phyloP scores from a whole-genome alignment of 2,113 vertebrate species.

The Nyctereutes procyonoides region DNA sequence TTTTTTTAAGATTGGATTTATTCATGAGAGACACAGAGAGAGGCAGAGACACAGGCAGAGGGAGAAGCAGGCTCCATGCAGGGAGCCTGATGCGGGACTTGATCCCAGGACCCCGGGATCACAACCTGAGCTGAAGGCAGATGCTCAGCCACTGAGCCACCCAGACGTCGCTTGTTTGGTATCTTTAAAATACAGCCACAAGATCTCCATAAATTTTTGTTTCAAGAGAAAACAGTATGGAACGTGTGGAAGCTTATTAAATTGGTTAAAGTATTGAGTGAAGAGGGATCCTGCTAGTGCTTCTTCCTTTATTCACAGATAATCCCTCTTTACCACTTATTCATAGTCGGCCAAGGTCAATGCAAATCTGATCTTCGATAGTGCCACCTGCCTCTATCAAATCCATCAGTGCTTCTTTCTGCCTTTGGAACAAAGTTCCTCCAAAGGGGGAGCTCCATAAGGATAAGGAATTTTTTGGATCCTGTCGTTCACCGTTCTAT shows the following conservation, averaged over 20 bases:
- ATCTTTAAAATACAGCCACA: conserved; percentile 44
- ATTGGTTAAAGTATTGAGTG: not conserved
- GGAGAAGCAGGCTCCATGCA: no score
- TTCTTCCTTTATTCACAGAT: not conserved
- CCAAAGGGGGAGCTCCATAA: not conserved
- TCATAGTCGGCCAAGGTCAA: not conserved
- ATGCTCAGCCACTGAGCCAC: no score
- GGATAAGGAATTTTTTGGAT: not conserved
- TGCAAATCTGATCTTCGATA: not conserved
- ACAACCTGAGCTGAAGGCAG: no score
- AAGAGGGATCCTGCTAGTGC: not conserved
- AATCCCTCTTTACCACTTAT: not conserved
- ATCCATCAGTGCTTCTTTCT: not conserved
- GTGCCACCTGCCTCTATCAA: not conserved
- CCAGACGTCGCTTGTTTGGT: not conserved
- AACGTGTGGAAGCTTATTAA: not conserved
- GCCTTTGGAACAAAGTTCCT: not conserved
- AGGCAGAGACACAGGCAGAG: no score
- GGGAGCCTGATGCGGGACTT: no score
- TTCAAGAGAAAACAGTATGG: not conserved
- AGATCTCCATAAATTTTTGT: not conserved
- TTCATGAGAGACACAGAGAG: no score
- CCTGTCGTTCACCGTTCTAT: not conserved
- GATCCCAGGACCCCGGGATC: no score
- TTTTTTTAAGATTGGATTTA: no score